phyloP scores from a whole-genome alignment of 2,797 vertebrate species.

The Amblyopsis hoosieri region DNA sequence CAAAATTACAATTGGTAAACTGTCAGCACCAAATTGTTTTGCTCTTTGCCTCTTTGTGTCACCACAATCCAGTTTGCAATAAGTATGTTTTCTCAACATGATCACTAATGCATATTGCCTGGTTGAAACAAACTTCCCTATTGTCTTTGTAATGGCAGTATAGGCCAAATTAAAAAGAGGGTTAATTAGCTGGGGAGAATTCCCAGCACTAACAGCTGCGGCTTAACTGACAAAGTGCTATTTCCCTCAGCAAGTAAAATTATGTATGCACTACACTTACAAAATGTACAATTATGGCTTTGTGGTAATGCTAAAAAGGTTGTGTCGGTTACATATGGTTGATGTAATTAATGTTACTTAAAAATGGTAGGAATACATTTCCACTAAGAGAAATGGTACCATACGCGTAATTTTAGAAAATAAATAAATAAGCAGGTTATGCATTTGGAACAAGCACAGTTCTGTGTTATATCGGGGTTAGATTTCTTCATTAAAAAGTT shows the following conservation, averaged over 20 bases:
- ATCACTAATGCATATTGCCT: slow-evolving; percentile 24
- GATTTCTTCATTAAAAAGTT: slow-evolving; percentile 45
- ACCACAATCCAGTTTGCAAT: slow-evolving; percentile 10
- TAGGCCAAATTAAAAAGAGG: slow-evolving; percentile 40
- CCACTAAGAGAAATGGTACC: slow-evolving; percentile 30
- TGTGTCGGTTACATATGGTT: slow-evolving; percentile 49
- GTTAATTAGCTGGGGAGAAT: slow-evolving; percentile 59
- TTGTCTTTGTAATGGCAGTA: slow-evolving; percentile 27
- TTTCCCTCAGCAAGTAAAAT: slow-evolving; percentile 65
- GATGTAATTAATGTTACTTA: slow-evolving; percentile 68
- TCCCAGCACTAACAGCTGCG: slow-evolving; percentile 48
- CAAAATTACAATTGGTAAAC: not conserved
- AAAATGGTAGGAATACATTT: slow-evolving; percentile 43
- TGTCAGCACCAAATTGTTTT: slow-evolving; percentile 7
- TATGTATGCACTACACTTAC: slow-evolving; percentile 63
- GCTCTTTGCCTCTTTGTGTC: slow-evolving; percentile 20
- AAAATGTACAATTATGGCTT: slow-evolving; percentile 66
- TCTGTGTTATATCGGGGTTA: slow-evolving; percentile 42
- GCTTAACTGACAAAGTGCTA: slow-evolving; percentile 64
- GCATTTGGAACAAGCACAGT: slow-evolving; percentile 26
- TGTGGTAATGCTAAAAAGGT: slow-evolving; percentile 62
- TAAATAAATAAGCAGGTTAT: slow-evolving; percentile 23
- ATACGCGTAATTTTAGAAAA: slow-evolving; percentile 24
- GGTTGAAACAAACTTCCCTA: slow-evolving; percentile 38
- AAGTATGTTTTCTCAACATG: slow-evolving; percentile 18